phyloP scores from a whole-genome alignment of 1,140 invertebrate genomes.

The Heliothis virescens region DNA sequence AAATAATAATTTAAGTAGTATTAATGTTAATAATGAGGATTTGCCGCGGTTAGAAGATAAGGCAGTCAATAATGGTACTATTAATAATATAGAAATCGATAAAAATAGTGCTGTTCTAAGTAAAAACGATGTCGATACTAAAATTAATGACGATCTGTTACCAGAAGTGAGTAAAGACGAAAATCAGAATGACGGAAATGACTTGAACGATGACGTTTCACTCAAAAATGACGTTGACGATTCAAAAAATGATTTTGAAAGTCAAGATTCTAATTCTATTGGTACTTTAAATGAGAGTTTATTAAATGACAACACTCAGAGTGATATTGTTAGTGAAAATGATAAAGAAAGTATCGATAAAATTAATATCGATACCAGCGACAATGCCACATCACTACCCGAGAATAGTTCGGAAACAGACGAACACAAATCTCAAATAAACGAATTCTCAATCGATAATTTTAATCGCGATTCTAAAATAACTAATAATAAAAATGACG shows the following conservation, averaged over 20 bases:
- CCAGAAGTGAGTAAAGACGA: neutral
- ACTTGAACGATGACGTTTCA: neutral
- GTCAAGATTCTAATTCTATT: constrained; percentile 11
- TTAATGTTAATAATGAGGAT: constrained; percentile 31
- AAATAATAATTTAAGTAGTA: constrained; percentile 32
- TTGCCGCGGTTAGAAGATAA: neutral
- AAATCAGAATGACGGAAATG: neutral
- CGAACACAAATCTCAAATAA: neutral
- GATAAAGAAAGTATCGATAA: neutral
- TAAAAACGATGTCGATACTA: neutral
- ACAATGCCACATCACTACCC: neutral
- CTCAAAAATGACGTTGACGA: neutral
- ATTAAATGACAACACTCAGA: neutral
- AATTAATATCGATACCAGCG: neutral
- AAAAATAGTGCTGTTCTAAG: neutral
- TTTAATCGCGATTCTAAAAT: neutral
- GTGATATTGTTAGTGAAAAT: neutral
- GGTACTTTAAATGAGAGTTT: neutral
- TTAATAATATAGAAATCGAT: constrained; percentile 2
- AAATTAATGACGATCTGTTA: too few relatives aligned
- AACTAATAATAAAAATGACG: neutral
- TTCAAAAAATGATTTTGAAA: neutral
- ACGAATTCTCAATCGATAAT: neutral
- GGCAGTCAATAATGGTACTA: neutral
- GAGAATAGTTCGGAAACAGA: neutral